phyloP scores from a whole-genome alignment of 2,113 vertebrate species.

The Lethenteron camtschaticum region DNA sequence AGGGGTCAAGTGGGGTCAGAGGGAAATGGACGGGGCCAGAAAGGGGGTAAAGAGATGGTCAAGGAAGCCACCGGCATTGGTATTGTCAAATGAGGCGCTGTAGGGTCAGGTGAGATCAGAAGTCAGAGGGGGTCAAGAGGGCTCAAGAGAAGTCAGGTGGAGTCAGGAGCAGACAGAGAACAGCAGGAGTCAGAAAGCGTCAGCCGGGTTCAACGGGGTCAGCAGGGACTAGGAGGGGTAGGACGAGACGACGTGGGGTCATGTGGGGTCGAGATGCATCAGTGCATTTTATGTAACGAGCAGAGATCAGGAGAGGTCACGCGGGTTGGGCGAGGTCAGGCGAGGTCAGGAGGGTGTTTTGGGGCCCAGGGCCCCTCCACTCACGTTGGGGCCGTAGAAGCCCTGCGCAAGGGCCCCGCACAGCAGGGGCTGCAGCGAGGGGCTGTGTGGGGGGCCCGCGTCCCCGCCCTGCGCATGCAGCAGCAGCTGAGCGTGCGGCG shows the following conservation, averaged over 20 bases:
- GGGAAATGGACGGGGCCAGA: not conserved
- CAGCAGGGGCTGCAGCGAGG: not conserved
- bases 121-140: not conserved
- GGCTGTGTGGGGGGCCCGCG: not conserved
- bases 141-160: not conserved
- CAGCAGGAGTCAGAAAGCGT: not conserved
- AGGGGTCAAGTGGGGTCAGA: not conserved
- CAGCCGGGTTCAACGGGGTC: not conserved
- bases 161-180: not conserved
- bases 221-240: not conserved
- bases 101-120: too few species aligned
- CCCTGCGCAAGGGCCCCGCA: not conserved
- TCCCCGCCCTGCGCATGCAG: not conserved
- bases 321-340: not conserved
- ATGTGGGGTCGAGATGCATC: not conserved
- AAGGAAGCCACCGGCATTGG: not conserved
- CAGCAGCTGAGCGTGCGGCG: not conserved
- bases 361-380: not conserved
- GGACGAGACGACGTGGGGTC: not conserved
- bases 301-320: not conserved
- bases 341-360: not conserved
- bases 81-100: too few species aligned
- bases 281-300: too few species aligned
- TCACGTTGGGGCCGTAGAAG: conserved; percentile 5
- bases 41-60: not conserved